These are phyloP conservation scores for Kuschelorhynchus macadamiae DNA, from an alignment of 2,888 invertebrate genomes.

Conservation along the genomic window DNA sequence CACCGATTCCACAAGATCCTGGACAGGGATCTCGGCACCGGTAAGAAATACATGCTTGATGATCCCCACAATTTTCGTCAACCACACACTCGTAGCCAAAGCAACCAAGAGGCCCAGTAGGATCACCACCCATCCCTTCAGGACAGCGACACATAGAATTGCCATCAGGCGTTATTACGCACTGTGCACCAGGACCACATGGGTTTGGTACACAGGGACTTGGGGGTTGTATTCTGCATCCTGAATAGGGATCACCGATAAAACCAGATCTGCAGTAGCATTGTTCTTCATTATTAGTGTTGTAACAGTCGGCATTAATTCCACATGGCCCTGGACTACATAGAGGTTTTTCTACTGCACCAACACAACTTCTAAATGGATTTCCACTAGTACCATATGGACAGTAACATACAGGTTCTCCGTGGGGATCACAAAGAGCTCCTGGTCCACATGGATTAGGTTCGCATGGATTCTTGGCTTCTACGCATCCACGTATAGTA, in stretches of 20 bases:
- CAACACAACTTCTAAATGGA: conserved; percentile 83
- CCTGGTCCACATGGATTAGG: conserved; percentile 86
- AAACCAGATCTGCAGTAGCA: conserved; percentile 86
- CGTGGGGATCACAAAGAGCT: conserved; percentile 84
- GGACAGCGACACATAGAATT: conserved; percentile 82
- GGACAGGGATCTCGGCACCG: conserved; percentile 87
- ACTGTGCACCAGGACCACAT: conserved; percentile 84
- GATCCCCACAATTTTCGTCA: conserved; percentile 82
- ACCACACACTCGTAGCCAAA: conserved; percentile 85
- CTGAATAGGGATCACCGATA: conserved; percentile 84
- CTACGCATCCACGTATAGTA: conserved; percentile 87
- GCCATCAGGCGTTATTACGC: conserved; percentile 78
- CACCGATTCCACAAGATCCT: conserved; percentile 83
- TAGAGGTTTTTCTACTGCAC: conserved; percentile 74
- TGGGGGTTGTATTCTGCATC: conserved; percentile 79
- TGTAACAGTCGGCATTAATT: conserved; percentile 86
- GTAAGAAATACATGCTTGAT: conserved; percentile 84
- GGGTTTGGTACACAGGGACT: conserved; percentile 84
- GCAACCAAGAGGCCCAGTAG: conserved; percentile 80
- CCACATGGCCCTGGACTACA: conserved; percentile 90
- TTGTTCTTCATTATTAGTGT: conserved; percentile 84
- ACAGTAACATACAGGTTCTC: conserved; percentile 87
- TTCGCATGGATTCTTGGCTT: conserved; percentile 84
- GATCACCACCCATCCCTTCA: conserved; percentile 83
- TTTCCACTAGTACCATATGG: conserved; percentile 87